Evolutionary conservation across 2,113 vertebrate species (phyloP).

Genomic region (Oncorhynchus masou): DNA sequence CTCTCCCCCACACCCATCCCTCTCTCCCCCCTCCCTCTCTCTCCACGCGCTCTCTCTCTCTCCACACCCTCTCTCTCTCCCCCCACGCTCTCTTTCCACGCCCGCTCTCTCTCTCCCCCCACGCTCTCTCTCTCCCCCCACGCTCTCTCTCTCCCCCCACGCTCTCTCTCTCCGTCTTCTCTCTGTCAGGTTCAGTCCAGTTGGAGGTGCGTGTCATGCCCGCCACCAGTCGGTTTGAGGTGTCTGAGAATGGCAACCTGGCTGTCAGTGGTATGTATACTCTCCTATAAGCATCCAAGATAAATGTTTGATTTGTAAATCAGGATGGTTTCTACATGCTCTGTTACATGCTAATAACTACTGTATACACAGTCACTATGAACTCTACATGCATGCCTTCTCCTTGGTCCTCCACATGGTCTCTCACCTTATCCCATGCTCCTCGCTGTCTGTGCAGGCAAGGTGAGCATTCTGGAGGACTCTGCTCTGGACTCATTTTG

Average conservation of each 20-base stretch:
- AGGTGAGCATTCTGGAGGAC: constrained; percentile 81
- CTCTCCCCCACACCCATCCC: no score
- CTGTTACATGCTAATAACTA: no score
- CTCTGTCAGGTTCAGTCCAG: constrained; percentile 74
- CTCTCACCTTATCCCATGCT: neutral
- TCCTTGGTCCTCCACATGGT: neutral
- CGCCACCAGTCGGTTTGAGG: constrained; percentile 88
- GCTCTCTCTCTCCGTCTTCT: constrained; percentile 30
- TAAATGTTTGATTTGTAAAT: no score
- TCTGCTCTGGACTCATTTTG: constrained; percentile 70
- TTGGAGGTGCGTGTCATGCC: constrained; percentile 90
- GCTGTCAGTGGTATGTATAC: constrained; percentile 84
- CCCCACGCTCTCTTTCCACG: neutral
- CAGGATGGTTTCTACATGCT: no score
- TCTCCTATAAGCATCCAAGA: no score
- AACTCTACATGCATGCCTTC: neutral
- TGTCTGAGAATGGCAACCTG: constrained; percentile 88
- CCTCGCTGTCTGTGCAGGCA: constrained; percentile 71
- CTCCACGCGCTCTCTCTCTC: no score
- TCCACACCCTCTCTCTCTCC: neutral
- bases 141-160: constrained; percentile 55
- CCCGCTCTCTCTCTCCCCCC: constrained; percentile 15
- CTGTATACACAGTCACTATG: no score
- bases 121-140: constrained; percentile 9
- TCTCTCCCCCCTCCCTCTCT: no score